Conservation (phyloP, 2,797 vertebrate genomes). For the Manis crassicaudata region DNA sequence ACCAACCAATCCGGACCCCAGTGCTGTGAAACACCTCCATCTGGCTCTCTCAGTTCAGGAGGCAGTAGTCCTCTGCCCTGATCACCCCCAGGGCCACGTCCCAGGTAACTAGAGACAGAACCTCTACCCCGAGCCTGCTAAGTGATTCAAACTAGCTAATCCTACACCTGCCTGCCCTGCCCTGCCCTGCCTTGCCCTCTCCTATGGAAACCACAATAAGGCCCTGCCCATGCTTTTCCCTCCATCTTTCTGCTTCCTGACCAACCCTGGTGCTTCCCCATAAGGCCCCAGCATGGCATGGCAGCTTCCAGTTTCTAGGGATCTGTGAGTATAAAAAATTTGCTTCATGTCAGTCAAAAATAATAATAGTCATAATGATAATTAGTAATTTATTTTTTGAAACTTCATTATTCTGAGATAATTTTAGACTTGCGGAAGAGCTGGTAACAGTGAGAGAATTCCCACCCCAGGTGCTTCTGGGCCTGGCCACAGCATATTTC, state of each 20-base stretch:
- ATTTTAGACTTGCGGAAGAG: too few relatives aligned
- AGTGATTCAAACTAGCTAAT: neutral
- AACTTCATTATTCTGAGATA: too few relatives aligned
- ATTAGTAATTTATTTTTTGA: too few relatives aligned
- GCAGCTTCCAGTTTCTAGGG: neutral
- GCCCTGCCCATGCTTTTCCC: neutral
- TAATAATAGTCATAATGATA: too few relatives aligned
- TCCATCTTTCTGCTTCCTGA: neutral
- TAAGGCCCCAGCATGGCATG: neutral
- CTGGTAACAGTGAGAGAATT: too few relatives aligned
- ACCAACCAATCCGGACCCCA: neutral
- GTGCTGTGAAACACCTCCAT: neutral
- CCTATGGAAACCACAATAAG: neutral
- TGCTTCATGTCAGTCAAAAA: too few relatives aligned
- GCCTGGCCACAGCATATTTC: too few relatives aligned
- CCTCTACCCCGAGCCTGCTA: neutral
- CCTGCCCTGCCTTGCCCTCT: neutral
- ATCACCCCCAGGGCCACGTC: neutral
- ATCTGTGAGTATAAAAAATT: neutral
- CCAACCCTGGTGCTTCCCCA: neutral
- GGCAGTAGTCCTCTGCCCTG: neutral
- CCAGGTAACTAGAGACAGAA: neutral
- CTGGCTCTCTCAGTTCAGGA: neutral
- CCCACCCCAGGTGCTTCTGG: too few relatives aligned
- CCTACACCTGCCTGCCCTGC: neutral